phyloP scores from a whole-genome alignment of 2,113 vertebrate species.

The Indri indri region DNA sequence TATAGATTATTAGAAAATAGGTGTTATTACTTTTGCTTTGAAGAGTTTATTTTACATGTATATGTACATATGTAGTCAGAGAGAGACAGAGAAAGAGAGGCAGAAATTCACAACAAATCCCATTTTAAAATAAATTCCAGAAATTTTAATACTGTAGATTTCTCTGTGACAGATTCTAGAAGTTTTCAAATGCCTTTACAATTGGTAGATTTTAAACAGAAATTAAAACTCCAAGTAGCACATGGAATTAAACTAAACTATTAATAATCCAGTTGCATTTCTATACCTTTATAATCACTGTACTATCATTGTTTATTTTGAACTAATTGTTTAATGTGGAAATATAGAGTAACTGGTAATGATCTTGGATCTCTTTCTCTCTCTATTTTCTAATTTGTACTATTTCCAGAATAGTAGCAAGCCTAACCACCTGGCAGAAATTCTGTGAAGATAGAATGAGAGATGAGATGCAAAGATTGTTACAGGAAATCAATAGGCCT shows the following conservation, averaged over 20 bases:
- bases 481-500: not conserved
- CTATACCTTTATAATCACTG: not conserved
- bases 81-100: not conserved
- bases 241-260: not conserved
- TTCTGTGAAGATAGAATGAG: not conserved
- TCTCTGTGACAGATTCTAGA: not conserved
- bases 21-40: not conserved
- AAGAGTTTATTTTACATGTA: not conserved
- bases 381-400: not conserved
- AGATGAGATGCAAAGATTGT: not conserved
- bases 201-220: not conserved
- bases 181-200: not conserved
- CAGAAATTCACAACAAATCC: not conserved
- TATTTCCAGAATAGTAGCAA: not conserved
- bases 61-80: not conserved
- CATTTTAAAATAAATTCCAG: not conserved
- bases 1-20: not conserved
- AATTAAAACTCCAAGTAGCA: not conserved
- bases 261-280: not conserved
- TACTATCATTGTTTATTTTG: not conserved
- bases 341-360: not conserved
- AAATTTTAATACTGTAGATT: not conserved
- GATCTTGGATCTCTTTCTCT: not conserved
- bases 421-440: not conserved
- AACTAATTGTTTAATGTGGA: not conserved